Conservation (phyloP, 2,113 vertebrate genomes). For the Cardinalis cardinalis region DNA sequence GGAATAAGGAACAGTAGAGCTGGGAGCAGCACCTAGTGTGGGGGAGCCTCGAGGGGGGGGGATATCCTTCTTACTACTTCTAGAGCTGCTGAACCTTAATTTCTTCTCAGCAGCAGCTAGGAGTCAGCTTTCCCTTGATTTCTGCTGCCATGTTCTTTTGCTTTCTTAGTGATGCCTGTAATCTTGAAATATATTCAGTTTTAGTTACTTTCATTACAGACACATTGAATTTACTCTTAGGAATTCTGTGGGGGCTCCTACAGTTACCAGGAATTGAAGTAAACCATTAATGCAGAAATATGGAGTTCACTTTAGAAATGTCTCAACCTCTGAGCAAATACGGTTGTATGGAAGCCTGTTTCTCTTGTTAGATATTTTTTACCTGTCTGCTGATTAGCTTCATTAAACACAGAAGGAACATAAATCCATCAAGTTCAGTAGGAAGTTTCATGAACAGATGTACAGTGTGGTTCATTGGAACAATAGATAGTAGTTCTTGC, state of each 20-base stretch:
- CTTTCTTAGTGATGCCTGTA: background rate
- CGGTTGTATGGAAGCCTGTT: background rate
- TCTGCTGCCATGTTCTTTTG: background rate
- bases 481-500: background rate
- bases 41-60: fast-evolving
- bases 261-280: background rate
- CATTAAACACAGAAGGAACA: background rate
- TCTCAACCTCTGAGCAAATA: background rate
- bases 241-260: background rate
- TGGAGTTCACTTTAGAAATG: fast-evolving
- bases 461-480: background rate
- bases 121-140: background rate
- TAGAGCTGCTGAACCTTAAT: background rate
- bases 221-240: background rate
- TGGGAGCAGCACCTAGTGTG: background rate
- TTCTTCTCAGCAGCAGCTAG: background rate
- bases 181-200: background rate
- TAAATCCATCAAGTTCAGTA: background rate
- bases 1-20: background rate
- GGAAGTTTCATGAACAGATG: background rate
- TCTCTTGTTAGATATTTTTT: background rate
- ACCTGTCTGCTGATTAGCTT: background rate
- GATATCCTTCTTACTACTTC: background rate
- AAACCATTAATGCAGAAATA: background rate
- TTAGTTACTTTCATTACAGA: background rate